phyloP scores from a whole-genome alignment of 53 echinoderm and acorn worm species.

The Crossaster papposus region DNA sequence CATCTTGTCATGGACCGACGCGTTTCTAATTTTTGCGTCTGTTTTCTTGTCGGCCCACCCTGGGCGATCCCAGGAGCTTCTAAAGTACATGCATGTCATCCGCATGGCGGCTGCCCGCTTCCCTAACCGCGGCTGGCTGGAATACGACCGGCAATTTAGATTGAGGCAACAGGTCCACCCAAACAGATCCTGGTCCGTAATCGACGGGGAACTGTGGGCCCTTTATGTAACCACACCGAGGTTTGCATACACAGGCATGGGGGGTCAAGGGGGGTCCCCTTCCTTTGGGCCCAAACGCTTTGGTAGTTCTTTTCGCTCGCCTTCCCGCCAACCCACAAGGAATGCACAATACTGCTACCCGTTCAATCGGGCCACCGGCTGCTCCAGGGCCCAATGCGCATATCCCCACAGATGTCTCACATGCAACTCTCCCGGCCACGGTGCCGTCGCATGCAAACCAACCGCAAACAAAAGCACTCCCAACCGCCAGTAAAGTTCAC shows the following conservation, averaged over 20 bases:
- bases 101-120: slow-evolving; percentile 42
- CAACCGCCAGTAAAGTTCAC: no score
- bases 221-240: slow-evolving; percentile 38
- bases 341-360: background rate
- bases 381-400: no score
- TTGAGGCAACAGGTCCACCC: slow-evolving; percentile 51
- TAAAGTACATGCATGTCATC: slow-evolving; percentile 53
- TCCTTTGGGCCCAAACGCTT: background rate
- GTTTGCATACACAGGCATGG: background rate
- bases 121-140: slow-evolving; percentile 41
- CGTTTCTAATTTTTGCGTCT: slow-evolving; percentile 45
- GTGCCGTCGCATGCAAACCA: no score
- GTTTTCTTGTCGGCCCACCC: slow-evolving; percentile 57
- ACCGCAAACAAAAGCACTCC: no score
- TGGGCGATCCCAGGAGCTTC: slow-evolving; percentile 38
- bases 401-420: no score
- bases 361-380: no score
- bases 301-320: background rate
- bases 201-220: slow-evolving; percentile 64
- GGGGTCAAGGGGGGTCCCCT: background rate
- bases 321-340: background rate
- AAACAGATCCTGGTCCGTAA: slow-evolving; percentile 35
- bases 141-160: slow-evolving; percentile 60
- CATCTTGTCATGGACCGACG: slow-evolving; percentile 53
- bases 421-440: no score